These are phyloP conservation scores for Channa striata DNA, from an alignment of 2,797 vertebrate species.

Conservation along the genomic window DNA sequence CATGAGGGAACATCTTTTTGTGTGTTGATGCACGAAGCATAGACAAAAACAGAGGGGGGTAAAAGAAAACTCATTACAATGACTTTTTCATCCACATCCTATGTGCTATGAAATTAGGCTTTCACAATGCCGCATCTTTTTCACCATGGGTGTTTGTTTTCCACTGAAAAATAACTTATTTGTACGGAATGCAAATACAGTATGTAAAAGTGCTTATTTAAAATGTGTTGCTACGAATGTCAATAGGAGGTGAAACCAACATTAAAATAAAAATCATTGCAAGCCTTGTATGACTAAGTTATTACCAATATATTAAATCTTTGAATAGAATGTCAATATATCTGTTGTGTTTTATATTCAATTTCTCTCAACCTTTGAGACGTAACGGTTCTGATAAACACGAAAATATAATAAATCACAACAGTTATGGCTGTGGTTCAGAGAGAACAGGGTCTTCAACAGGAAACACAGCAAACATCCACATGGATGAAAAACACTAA, in stretches of 20 bases:
- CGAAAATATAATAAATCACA: background rate
- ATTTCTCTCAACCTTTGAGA: background rate
- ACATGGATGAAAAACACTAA: too few relatives aligned
- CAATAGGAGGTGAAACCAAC: background rate
- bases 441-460: too few relatives aligned
- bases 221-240: background rate
- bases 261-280: background rate
- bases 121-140: constrained; percentile 8
- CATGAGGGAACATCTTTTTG: background rate
- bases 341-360: background rate
- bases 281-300: too few relatives aligned
- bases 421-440: background rate
- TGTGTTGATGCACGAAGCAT: background rate
- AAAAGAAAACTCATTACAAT: constrained; percentile 2
- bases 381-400: background rate
- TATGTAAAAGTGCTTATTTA: background rate
- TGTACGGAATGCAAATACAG: background rate
- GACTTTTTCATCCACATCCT: background rate
- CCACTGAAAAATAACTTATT: background rate
- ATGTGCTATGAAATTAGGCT: background rate
- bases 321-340: background rate
- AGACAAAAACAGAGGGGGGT: background rate
- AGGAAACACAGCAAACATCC: too few relatives aligned
- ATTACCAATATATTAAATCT: background rate
- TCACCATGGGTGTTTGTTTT: constrained; percentile 3